Base-by-base conservation (phyloP, 2,797 vertebrate genomes). In the Decapterus maruadsi region DNA sequence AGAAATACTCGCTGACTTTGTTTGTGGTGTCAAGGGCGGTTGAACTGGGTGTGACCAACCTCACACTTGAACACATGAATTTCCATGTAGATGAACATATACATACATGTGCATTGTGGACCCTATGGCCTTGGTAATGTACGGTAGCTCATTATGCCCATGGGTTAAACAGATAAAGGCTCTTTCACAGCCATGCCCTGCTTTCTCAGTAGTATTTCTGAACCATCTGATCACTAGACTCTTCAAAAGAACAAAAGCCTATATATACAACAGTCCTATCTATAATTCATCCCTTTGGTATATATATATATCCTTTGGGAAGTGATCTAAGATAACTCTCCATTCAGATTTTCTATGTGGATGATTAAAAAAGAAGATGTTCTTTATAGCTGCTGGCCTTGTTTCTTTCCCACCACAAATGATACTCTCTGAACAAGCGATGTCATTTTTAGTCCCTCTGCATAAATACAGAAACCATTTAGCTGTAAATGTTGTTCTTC, bases 371-470 rank as follows among this genome's bases (percentile, higher is more conserved):
- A 76, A 76, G 83, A 63, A n/a, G 67, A 71, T 5, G 64, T 68
- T 60, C 68, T 57, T 20, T 60, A 56, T 26, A 50, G 29, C 51
- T 36, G 34, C 75, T 80, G 78, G 77, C 68, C 70, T 78, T 74
- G 71, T 85, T 87, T 85, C 26, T 34, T 85, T 72, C 60, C 71
- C 22, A 46, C 74, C 58, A 74, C 68, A 84, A 86, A 87, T 79
- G 13, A 81, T 54, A 77, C 50, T 77, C 70, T 40, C 46, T 72
- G 59, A 70, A 43, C 38, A 26, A 45, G 22, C 61, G 5, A 6
- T 58, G 59, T 80, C 58, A 69, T 75, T 85, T 64, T 72, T 29
- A 48, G 31, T 55, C n/a, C 17, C 13, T 48, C 48, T 50, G 72
- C 60, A 83, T 78, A 51, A 82, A 75, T 40, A 84, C 34, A 77